Base-by-base conservation (phyloP, 2,888 invertebrate species). In the Heliconius charithonia region DNA sequence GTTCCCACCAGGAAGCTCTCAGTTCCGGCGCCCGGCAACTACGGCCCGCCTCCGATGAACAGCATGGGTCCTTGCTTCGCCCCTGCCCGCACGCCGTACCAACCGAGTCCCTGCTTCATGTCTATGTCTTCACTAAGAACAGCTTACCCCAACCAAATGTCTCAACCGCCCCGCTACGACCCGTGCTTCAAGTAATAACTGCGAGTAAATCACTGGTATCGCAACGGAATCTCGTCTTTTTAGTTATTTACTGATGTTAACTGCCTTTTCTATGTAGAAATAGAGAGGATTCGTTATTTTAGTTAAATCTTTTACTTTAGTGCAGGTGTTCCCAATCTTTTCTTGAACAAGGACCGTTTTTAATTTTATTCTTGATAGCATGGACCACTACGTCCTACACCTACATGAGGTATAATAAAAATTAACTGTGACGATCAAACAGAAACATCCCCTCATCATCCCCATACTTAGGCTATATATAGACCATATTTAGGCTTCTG, bases 31-130 rank as follows among this genome's bases (percentile, higher is more conserved):
- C 32, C 67, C 10, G 51, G 29, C 32, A 27, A 69, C 69, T 77
- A 59, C 62, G 77, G 71, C 16, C 66, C 65, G 27, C 75, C 65
- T 12, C 81, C 37, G 25, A 72, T 77, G 37, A 75, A 79, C 70
- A 81, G 79, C 29, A 78, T 83, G 65, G 83, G 83, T 9, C 84
- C 85, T 9, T 85, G 85, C 76, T 85, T 85, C 74, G 83, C 82
- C 2, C 82, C 83, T 27, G 69, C 80, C 0, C 80, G 82, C 0
- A 45, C 16, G 16, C 41, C 25, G 16, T 87, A 86, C 80, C 87
- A 89, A 62, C 87, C 87, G 2, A 88, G 85, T 78, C 83, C 86
- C 4, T 92, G 92, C 82, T 91, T 91, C 80, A 87, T 90, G 86
- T 83, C 91, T 0, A 90, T 90, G 4, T 86, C 89, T 1, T 83